These are phyloP conservation scores for Monodelphis domestica DNA, from an alignment of 2,797 vertebrate genomes.

Conservation along the genomic window DNA sequence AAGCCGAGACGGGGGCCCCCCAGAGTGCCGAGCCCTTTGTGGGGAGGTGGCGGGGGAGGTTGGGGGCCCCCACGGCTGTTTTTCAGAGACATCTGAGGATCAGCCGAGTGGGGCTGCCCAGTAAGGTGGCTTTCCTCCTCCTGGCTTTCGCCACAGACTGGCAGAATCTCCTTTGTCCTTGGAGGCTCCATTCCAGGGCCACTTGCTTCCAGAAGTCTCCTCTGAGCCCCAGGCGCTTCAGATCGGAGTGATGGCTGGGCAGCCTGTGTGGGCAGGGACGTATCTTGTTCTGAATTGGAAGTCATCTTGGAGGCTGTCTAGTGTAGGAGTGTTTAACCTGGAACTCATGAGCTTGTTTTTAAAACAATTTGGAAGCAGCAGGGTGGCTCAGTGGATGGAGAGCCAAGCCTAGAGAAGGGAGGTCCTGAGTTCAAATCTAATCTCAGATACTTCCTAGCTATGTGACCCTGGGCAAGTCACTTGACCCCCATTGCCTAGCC, in stretches of 20 bases:
- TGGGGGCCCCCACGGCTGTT: neutral
- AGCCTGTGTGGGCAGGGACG: neutral
- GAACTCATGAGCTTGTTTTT: neutral
- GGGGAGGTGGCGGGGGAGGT: neutral
- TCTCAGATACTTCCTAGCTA: too few relatives aligned
- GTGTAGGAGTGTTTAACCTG: neutral
- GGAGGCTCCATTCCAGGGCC: neutral
- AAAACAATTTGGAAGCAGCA: neutral
- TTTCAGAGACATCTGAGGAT: neutral
- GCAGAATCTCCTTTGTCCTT: neutral
- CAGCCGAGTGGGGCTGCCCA: neutral
- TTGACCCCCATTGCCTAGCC: too few relatives aligned
- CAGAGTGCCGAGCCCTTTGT: neutral
- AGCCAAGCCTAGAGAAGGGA: too few relatives aligned
- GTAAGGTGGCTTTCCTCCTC: neutral
- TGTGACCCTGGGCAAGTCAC: too few relatives aligned
- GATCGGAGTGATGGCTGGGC: too few relatives aligned
- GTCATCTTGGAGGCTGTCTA: neutral
- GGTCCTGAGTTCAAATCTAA: too few relatives aligned
- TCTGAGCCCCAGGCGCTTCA: neutral
- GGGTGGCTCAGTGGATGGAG: too few relatives aligned
- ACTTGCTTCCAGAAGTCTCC: neutral
- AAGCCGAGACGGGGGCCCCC: neutral
- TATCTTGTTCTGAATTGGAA: neutral
- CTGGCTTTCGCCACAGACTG: neutral